Evolutionary conservation across 2,113 vertebrate genomes (phyloP).

Genomic region (Psilopogon haemacephalus): DNA sequence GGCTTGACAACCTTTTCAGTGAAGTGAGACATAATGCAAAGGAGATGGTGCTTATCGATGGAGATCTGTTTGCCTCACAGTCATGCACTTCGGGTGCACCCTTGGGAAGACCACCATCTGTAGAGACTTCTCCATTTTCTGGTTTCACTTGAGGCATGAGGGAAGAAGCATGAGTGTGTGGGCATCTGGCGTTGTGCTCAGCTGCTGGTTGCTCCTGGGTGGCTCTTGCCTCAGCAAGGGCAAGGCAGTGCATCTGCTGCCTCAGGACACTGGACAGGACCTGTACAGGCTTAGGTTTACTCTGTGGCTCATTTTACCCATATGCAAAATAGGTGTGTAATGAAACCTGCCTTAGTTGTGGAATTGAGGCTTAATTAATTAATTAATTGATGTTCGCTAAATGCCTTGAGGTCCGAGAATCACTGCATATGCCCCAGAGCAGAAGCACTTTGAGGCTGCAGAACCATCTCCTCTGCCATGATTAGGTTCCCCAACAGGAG

Average conservation of each 20-base stretch:
- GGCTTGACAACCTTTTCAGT: too few relatives aligned
- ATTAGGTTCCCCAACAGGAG: not conserved
- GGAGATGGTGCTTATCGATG: not conserved
- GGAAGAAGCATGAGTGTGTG: not conserved
- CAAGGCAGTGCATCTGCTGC: not conserved
- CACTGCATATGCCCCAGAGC: not conserved
- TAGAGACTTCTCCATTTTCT: not conserved
- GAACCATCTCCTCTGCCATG: not conserved
- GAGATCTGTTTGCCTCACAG: not conserved
- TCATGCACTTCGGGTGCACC: fast-evolving
- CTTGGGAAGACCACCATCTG: fast-evolving
- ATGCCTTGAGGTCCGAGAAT: slow-evolving; percentile 9
- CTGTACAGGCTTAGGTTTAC: not conserved
- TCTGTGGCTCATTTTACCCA: not conserved
- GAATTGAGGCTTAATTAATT: slow-evolving; percentile 44
- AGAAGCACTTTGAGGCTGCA: not conserved
- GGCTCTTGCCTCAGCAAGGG: not conserved
- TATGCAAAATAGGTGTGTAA: slow-evolving; percentile 30
- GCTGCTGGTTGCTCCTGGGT: fast-evolving
- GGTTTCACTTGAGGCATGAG: fast-evolving
- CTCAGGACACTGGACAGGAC: not conserved
- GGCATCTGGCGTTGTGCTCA: fast-evolving
- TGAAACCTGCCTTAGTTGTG: slow-evolving; percentile 48
- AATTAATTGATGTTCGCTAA: slow-evolving; percentile 49
- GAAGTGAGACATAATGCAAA: not conserved